Base-by-base conservation (phyloP, 2,888 invertebrate genomes). In the Lordiphosa fenestrarum region DNA sequence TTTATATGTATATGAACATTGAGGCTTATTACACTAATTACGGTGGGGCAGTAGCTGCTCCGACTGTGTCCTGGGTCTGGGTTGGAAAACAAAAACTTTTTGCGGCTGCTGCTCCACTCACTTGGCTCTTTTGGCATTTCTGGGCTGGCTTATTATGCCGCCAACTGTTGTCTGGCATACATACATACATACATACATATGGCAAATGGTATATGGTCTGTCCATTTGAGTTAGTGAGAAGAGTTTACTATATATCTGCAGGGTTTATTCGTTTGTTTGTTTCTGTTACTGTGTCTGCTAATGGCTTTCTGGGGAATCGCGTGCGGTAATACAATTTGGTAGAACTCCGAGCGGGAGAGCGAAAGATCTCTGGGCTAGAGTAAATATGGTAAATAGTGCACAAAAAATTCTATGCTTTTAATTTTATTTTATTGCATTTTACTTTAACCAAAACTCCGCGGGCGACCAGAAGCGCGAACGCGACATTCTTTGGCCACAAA, bases 21-120 rank as follows among this genome's bases (percentile, higher is more conserved):
- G 78, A 78, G 72, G 83, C 83, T 84, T 78, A 78, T 78, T 78
- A 78, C 80, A 74, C 83, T 78, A 78, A 78, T 78, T 78, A 78
- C 82, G 78, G 61, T 63, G 55, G 69, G 61, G 61, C 58, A 73
- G 30, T 64, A 10, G 42, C 55, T 4, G 42, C 55, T 48, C 10
- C 12, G 35, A 6, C 36, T 33, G 21, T 21, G 48, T 9, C 37
- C 42, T 35, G n/a, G 25, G 25, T 47, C 36, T 49, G 19, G 33
- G 12, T 25, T 21, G 23, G 40, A 49, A 58, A 56, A 60, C 66
- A 66, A 58, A 42, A 82, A 83, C 58, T 76, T 76, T 83, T 49
- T 80, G 81, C 47, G 73, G 68, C 64, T 64, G 48, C 56, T 74
- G 64, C 19, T 47, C 33, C 7, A 25, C 25, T 7, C 25, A 25